Percentiles rank a stretch among this genome's conserved stretches.
Conservation (phyloP, 1,140 invertebrate genomes). For the Luehdorfia chinensis region DNA sequence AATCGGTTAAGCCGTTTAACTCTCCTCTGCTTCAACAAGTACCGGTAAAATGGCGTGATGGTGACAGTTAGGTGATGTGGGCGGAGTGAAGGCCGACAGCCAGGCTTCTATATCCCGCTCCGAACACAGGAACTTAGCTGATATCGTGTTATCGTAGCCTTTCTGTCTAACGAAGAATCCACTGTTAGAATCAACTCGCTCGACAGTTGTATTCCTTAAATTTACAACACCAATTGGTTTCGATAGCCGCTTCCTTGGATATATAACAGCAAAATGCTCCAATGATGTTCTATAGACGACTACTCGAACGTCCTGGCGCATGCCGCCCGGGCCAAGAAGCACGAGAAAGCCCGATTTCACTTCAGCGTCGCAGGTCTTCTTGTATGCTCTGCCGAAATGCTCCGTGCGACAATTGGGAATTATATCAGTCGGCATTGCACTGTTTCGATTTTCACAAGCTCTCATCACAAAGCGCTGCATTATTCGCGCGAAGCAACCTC, state of each 20-base stretch:
- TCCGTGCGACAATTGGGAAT: slow-evolving; percentile 52
- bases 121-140: slow-evolving; percentile 79
- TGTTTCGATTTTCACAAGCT: slow-evolving; percentile 42
- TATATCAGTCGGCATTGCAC: slow-evolving; percentile 62
- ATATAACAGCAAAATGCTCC: slow-evolving; percentile 83
- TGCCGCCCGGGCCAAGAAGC: slow-evolving; percentile 78
- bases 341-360: slow-evolving; percentile 81
- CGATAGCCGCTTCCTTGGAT: slow-evolving; percentile 81
- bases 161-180: slow-evolving; percentile 80
- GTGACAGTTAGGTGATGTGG: slow-evolving; percentile 62
- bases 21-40: slow-evolving; percentile 80
- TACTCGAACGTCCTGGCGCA: slow-evolving; percentile 80
- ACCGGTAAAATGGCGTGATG: slow-evolving; percentile 80
- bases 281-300: slow-evolving; percentile 82
- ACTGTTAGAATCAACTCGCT: slow-evolving; percentile 70
- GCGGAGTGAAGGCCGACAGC: slow-evolving; percentile 79
- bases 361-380: slow-evolving; percentile 78
- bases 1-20: slow-evolving; percentile 44
- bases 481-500: slow-evolving; percentile 16
- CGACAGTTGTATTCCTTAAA: slow-evolving; percentile 78
- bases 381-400: slow-evolving; percentile 42
- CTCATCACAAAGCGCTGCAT: slow-evolving; percentile 29
- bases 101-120: slow-evolving; percentile 80
- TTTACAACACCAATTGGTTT: slow-evolving; percentile 81
- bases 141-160: slow-evolving; percentile 79